These are phyloP conservation scores for Geotria australis DNA, from an alignment of 2,797 vertebrate species.

Conservation along the genomic window DNA sequence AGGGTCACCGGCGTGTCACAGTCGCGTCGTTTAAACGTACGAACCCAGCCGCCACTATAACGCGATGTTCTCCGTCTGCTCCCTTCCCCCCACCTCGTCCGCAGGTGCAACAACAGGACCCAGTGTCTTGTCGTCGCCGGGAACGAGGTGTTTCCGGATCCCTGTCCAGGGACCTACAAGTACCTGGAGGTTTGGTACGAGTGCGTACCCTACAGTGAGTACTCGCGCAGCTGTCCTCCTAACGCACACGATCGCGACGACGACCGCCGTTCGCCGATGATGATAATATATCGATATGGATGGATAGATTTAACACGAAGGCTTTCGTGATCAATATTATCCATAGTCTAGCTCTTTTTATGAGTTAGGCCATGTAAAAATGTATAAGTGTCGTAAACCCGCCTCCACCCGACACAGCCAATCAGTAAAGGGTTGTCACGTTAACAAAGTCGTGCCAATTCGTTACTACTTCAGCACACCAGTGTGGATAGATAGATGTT, in stretches of 20 bases:
- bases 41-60: no score
- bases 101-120: constrained; percentile 55
- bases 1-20: no score
- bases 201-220: constrained; percentile 89
- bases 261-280: not conserved
- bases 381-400: no score
- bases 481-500: no score
- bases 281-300: constrained; percentile 1
- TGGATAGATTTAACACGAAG: no score
- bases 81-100: constrained; percentile 2
- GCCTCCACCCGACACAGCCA: not conserved
- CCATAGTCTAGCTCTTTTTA: no score
- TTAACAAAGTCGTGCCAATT: no score
- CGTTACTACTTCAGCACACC: no score
- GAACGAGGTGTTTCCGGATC: constrained; percentile 60
- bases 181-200: constrained; percentile 83
- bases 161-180: constrained; percentile 70
- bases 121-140: constrained; percentile 68
- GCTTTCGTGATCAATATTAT: no score
- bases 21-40: no score
- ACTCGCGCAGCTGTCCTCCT: constrained; percentile 4
- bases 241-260: not conserved
- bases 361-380: no score
- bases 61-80: not conserved
- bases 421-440: not conserved